Base-by-base conservation (phyloP, 2,113 vertebrate species). In the Cyanoramphus novaezelandiae region DNA sequence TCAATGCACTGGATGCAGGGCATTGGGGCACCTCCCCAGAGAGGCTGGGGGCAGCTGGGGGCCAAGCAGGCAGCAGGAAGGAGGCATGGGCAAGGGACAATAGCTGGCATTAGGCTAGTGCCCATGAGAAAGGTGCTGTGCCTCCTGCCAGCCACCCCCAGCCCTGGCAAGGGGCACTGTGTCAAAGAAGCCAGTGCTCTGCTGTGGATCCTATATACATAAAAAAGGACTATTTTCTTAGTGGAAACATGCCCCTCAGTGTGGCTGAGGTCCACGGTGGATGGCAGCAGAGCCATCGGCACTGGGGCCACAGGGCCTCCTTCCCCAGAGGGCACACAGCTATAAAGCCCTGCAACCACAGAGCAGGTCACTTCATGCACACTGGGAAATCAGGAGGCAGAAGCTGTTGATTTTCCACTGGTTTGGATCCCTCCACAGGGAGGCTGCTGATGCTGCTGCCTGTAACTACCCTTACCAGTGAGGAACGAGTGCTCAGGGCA, bases 381-480 rank as follows among this genome's bases (percentile, higher is more conserved):
- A 0, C 4, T 7, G 29, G 33, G 13, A n/a, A 41, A 7, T 0
- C 8, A 59, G 41, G 27, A 3, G 9, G 47, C 72, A 29, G 33
- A 39, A 18, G 31, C 19, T 37, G 67, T 6, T 13, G 16, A 21
- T 35, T 39, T 41, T 37, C 33, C 68, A 14, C 23, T 5, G 17
- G 50, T 15, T 24, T 31, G 47, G 78, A 24, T 11, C 27, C 44
- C 46, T n/a, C 46, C 28, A 3, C 0, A 0, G 20, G 24, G 46
- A 71, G 16, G 69, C 41, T 21, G 19, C 71, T 15, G 52, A 10
- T 17, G 18, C 21, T 11, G 47, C 52, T 41, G 5, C 46, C 46
- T 8, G 4, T 0, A 7, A 6, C 25, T 29, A 50, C 11, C n/a
- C 39, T 18, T 2, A 6, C 0, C 1, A 6, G 18, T 1, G 46